Base-by-base conservation (phyloP, 2,888 invertebrate species). In the Proisotoma minuta region DNA sequence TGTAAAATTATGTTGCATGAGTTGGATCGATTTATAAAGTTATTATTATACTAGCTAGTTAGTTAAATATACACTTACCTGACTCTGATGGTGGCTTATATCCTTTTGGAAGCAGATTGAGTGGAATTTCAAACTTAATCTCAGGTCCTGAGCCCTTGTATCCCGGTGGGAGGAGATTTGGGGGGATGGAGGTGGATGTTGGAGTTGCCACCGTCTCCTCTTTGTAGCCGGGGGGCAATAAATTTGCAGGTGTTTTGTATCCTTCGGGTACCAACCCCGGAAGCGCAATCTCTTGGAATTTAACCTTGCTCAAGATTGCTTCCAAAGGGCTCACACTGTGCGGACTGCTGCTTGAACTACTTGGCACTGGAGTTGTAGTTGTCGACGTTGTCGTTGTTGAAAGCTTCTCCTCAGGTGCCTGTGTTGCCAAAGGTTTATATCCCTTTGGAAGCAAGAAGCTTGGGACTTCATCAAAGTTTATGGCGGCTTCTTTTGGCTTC, bases 91-190 rank as follows among this genome's bases (percentile, higher is more conserved):
- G 71, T 63, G 74, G 72, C 67, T 82, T 83, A 73, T 79, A 84
- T 28, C 81, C 84, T 40, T 84, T 82, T 10, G 87, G 88, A 63
- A 87, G 77, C 62, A 88, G 83, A 58, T 84, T 83, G 49, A 82
- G 80, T 62, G 87, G 78, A 69, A 70, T 64, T 20, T 69, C 68
- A 4, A n/a, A n/a, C 4, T 5, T 43, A 15, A n/a, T n/a, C n/a
- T n/a, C n/a, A n/a, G n/a, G n/a, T 2, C 40, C 8, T 53, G 60
- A 22, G 2, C 63, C 60, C 15, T 65, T 63, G 24, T 58, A 68
- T 34, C 64, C 64, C n/a, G 56, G 59, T 8, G 68, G 68, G 3
- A 68, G 51, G 3, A 68, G 50, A 59, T 68, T 65, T 8, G 50
- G 20, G 24, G 62, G 62, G 4, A 58, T 57, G 34, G 63, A 66